phyloP scores from a whole-genome alignment of 2,888 invertebrate genomes.

The Caenorhabditis auriculariae region DNA sequence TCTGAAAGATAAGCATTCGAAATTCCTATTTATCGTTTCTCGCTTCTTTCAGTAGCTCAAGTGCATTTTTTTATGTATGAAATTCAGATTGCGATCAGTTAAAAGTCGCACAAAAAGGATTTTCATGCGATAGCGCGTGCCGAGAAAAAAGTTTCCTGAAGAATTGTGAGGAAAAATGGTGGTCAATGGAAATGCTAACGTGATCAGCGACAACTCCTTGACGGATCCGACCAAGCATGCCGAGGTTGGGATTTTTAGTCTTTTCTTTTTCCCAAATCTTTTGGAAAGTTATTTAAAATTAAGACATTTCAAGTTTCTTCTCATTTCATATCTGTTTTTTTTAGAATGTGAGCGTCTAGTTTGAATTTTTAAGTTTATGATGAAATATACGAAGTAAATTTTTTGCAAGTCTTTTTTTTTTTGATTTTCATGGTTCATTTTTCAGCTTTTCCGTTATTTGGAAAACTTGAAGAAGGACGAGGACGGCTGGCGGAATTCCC shows the following conservation, averaged over 20 bases:
- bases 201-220: conserved; percentile 16
- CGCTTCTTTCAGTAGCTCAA: no score
- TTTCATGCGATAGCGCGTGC: not conserved
- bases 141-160: not conserved
- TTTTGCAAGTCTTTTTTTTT: no score
- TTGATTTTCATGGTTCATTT: no score
- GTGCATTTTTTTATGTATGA: no score
- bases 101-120: not conserved
- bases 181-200: conserved; percentile 16
- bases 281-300: not conserved
- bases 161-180: conserved; percentile 1
- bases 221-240: conserved; percentile 36
- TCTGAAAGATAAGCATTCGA: not conserved
- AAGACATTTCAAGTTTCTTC: not conserved
- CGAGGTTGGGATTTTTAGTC: no score
- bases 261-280: not conserved
- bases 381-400: no score
- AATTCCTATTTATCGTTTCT: not conserved
- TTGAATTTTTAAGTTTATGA: no score
- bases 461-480: conserved; percentile 44
- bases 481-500: conserved; percentile 40
- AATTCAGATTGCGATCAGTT: no score
- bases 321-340: not conserved
- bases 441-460: conserved; percentile 36
- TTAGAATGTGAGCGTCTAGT: not conserved